phyloP scores from a whole-genome alignment of 2,113 vertebrate species.

The Callionymus lyra region DNA sequence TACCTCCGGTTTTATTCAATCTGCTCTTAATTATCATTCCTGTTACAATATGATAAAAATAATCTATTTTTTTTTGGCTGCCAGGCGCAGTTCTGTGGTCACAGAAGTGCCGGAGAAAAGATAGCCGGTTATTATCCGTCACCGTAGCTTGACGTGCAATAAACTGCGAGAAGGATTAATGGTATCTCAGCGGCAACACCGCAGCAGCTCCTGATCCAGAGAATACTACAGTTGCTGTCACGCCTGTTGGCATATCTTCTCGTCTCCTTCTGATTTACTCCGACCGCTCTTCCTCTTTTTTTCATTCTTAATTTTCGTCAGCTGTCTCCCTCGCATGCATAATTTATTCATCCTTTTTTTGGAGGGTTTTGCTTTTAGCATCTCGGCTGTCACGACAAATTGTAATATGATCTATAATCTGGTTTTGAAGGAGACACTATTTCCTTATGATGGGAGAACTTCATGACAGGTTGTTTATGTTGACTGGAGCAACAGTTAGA shows the following conservation, averaged over 20 bases:
- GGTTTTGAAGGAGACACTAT: too few species aligned
- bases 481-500: not conserved
- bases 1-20: too few species aligned
- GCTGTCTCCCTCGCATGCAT: not conserved
- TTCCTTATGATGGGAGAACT: too few species aligned
- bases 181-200: constrained; percentile 25
- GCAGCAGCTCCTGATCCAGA: constrained; percentile 27
- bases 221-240: constrained; percentile 8
- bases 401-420: too few species aligned
- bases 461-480: not conserved
- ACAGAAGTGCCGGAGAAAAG: too few species aligned
- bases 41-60: too few species aligned
- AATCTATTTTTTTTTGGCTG: constrained; percentile 1
- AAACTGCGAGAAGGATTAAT: constrained; percentile 56
- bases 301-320: constrained; percentile 17
- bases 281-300: constrained; percentile 2
- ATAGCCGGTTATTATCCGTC: constrained; percentile 1
- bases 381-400: too few species aligned
- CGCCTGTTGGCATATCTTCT: not conserved
- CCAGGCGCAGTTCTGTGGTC: too few species aligned
- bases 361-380: too few species aligned
- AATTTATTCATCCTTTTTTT: too few species aligned
- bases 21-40: too few species aligned
- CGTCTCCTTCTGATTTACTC: too few species aligned
- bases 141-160: constrained; percentile 42